These are phyloP conservation scores for Pristiophorus japonicus DNA, from an alignment of 2,113 vertebrate genomes.

Conservation along the genomic window DNA sequence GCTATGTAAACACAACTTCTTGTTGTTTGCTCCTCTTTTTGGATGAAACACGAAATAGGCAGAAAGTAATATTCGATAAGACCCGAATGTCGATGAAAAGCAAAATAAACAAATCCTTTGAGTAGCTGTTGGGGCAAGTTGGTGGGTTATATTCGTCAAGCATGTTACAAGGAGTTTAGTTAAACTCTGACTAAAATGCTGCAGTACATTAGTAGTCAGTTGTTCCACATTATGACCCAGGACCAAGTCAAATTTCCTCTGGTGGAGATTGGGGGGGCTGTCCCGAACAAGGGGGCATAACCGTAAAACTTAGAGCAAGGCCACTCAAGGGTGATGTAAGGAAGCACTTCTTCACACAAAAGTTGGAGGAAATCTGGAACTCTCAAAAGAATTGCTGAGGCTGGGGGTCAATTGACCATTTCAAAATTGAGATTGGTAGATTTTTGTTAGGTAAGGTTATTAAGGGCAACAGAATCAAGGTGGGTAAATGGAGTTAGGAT, in stretches of 20 bases:
- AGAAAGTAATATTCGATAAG: neutral
- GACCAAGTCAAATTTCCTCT: neutral
- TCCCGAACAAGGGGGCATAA: neutral
- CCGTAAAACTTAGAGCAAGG: neutral
- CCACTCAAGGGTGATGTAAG: neutral
- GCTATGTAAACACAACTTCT: too few relatives aligned
- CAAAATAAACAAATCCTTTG: too few relatives aligned
- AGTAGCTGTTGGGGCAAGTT: neutral
- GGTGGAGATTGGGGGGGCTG: neutral
- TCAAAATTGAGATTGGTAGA: neutral
- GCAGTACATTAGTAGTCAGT: neutral
- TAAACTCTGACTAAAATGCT: neutral
- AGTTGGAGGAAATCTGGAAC: neutral
- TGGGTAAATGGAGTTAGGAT: neutral
- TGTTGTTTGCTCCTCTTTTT: conserved; percentile 24
- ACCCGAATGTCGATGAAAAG: neutral
- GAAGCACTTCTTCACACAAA: neutral
- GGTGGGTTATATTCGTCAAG: neutral
- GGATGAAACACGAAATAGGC: conserved; percentile 39
- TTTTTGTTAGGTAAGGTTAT: neutral
- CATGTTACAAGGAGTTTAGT: too few relatives aligned
- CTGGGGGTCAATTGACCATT: neutral
- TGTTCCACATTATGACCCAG: too few relatives aligned
- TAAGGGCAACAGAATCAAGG: neutral
- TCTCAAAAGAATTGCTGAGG: neutral